phyloP scores from a whole-genome alignment of 2,113 vertebrate species.

The Tor tambroides region DNA sequence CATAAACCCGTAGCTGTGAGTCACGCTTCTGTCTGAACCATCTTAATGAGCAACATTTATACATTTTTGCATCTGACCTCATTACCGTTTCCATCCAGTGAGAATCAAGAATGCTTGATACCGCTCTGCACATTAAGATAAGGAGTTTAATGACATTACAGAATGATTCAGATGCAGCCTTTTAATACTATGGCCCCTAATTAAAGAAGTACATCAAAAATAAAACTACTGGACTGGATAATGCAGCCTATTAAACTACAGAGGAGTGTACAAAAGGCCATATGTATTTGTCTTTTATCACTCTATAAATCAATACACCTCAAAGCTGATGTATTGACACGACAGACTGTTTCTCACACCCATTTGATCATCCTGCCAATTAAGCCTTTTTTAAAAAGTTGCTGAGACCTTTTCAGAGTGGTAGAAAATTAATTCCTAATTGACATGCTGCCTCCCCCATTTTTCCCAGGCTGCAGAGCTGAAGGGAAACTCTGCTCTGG shows the following conservation, averaged over 20 bases:
- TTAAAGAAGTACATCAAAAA: slow-evolving; percentile 4
- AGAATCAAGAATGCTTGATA: not conserved
- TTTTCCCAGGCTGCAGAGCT: slow-evolving; percentile 83
- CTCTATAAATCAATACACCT: slow-evolving; percentile 23
- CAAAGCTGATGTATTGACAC: slow-evolving; percentile 27
- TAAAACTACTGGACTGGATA: slow-evolving; percentile 4
- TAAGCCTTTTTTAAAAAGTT: slow-evolving; percentile 16
- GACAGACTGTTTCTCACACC: slow-evolving; percentile 18
- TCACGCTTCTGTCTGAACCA: slow-evolving; percentile 31
- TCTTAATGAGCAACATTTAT: slow-evolving; percentile 35
- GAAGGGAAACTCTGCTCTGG: slow-evolving; percentile 74
- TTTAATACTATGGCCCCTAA: not conserved
- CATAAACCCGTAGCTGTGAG: slow-evolving; percentile 35
- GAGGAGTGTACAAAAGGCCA: not conserved
- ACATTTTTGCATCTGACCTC: slow-evolving; percentile 33
- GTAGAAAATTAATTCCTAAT: slow-evolving; percentile 65
- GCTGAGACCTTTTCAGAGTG: slow-evolving; percentile 22
- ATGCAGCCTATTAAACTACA: slow-evolving; percentile 3
- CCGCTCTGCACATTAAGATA: slow-evolving; percentile 10
- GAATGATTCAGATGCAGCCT: slow-evolving; percentile 5
- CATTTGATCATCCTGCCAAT: slow-evolving; percentile 7
- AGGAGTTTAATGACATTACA: not conserved
- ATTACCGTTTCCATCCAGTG: slow-evolving; percentile 1
- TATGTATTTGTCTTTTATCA: slow-evolving; percentile 20
- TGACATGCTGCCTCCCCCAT: slow-evolving; percentile 73